Conservation (phyloP, 2,113 vertebrate species). For the Tychaedon coryphoeus region DNA sequence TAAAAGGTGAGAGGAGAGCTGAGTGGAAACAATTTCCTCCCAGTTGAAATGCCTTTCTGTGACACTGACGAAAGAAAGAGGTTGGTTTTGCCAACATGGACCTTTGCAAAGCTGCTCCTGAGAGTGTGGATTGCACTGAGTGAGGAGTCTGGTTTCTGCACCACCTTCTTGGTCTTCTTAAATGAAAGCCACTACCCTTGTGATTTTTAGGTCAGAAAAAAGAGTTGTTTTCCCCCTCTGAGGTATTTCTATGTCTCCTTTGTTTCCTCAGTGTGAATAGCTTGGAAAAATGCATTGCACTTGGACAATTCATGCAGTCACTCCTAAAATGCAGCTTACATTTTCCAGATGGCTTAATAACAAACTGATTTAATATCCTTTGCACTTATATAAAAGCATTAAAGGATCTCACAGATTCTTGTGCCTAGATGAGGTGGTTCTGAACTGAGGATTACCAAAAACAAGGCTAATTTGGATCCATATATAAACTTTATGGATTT, state of each 20-base stretch:
- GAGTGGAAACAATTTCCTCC: background rate
- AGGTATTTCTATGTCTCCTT: background rate
- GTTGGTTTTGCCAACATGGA: background rate
- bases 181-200: background rate
- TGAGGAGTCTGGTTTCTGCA: background rate
- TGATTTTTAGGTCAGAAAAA: background rate
- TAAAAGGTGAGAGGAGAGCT: background rate
- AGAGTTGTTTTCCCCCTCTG: background rate
- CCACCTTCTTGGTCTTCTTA: background rate
- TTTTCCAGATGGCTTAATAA: constrained; percentile 43
- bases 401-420: background rate
- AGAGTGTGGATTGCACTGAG: background rate
- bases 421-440: background rate
- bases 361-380: constrained; percentile 20
- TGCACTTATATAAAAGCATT: background rate
- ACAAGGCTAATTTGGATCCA: background rate
- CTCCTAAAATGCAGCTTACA: constrained; percentile 12
- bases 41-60: background rate
- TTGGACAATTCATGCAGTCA: background rate
- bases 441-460: background rate
- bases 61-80: background rate
- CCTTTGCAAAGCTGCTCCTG: background rate
- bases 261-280: background rate
- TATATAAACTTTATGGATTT: background rate
- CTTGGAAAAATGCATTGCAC: background rate